phyloP scores from a whole-genome alignment of 2,888 invertebrate species.

The Eudasyphora cyanicolor region DNA sequence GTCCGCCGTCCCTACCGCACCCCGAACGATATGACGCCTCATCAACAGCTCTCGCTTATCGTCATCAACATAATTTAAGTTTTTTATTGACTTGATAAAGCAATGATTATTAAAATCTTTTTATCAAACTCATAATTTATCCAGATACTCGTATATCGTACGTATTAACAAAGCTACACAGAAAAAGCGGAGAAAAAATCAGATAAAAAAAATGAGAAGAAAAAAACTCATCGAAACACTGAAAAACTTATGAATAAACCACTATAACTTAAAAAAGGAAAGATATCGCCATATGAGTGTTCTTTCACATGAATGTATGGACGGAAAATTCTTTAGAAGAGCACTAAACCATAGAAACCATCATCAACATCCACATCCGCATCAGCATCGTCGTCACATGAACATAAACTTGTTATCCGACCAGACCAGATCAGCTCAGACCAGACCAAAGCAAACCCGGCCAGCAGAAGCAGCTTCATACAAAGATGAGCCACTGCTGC shows the following conservation, averaged over 20 bases:
- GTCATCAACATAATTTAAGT: conserved; percentile 12
- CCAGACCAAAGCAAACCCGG: background rate
- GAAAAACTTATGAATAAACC: conserved; percentile 60
- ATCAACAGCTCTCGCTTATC: background rate
- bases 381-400: conserved; percentile 15
- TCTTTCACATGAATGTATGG: background rate
- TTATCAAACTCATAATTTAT: conserved; percentile 63
- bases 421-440: conserved; percentile 7
- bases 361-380: background rate
- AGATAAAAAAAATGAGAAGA: no score
- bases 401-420: conserved; percentile 24
- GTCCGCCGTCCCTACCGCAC: no score
- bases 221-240: background rate
- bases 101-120: conserved; percentile 64
- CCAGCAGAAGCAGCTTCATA: background rate
- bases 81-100: conserved; percentile 43
- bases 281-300: background rate
- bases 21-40: no score
- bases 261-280: conserved; percentile 57
- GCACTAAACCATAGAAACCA: conserved; percentile 25
- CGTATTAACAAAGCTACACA: background rate
- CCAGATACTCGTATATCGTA: conserved; percentile 38
- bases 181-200: conserved; percentile 16
- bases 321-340: background rate
- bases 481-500: background rate